phyloP scores from a whole-genome alignment of 2,797 vertebrate species.

The Notamacropus eugenii region DNA sequence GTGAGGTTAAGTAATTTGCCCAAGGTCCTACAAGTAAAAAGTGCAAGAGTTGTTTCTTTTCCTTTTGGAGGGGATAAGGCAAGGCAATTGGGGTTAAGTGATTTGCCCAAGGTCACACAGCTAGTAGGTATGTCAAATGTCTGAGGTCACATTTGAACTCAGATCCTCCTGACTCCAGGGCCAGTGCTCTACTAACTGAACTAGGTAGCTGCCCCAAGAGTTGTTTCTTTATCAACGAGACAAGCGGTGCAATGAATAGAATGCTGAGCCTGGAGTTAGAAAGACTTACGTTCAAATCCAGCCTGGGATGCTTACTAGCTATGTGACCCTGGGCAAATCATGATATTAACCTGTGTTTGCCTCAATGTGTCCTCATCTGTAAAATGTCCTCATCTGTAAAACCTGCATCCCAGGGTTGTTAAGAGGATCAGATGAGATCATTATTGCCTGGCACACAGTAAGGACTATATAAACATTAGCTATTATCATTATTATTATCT shows the following conservation, averaged over 20 bases:
- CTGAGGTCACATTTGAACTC: too few species aligned
- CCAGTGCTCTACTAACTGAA: too few species aligned
- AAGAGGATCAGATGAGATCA: neutral
- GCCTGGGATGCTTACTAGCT: neutral
- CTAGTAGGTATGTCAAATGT: too few species aligned
- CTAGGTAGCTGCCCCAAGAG: neutral
- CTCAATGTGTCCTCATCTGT: neutral
- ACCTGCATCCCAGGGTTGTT: neutral
- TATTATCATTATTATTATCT: neutral
- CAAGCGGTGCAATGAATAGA: neutral
- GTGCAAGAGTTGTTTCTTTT: neutral
- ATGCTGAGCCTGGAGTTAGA: neutral
- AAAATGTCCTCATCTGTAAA: neutral
- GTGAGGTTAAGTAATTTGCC: neutral
- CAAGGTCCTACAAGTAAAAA: neutral
- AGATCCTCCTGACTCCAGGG: too few species aligned
- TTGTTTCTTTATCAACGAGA: neutral
- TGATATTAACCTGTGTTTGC: neutral
- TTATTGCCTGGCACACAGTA: neutral
- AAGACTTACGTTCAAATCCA: neutral
- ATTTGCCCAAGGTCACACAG: too few species aligned
- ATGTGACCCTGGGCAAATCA: neutral
- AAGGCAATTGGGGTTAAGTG: too few species aligned
- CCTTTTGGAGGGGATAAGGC: too few species aligned
- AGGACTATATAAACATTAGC: neutral